Conservation (phyloP, 2,888 invertebrate species). For the Argyresthia goedartella region DNA sequence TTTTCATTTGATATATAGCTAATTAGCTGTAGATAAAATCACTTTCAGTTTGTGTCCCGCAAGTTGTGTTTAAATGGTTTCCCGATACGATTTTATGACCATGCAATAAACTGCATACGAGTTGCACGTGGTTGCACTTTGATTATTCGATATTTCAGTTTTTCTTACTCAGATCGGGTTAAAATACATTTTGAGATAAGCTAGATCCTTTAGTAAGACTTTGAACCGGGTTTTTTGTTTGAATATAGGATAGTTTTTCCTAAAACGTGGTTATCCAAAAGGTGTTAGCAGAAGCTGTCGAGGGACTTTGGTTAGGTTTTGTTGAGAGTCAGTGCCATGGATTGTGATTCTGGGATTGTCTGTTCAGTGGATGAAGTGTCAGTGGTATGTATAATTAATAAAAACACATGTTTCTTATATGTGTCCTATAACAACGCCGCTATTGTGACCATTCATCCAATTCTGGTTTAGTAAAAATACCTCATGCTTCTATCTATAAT, state of each 20-base stretch:
- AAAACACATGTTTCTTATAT: neutral
- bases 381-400: slow-evolving; percentile 43
- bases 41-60: neutral
- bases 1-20: slow-evolving; percentile 28
- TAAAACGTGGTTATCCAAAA: slow-evolving; percentile 32
- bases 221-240: slow-evolving; percentile 7
- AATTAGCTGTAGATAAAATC: neutral
- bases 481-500: neutral
- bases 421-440: neutral
- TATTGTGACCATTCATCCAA: neutral
- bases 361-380: slow-evolving; percentile 46
- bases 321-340: slow-evolving; percentile 28
- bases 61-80: neutral
- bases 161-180: slow-evolving; percentile 29
- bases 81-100: slow-evolving; percentile 2
- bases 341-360: slow-evolving; percentile 26
- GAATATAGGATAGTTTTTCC: slow-evolving; percentile 16
- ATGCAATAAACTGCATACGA: slow-evolving; percentile 47
- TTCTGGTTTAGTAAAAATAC: neutral
- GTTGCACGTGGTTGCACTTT: slow-evolving; percentile 68
- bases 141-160: slow-evolving; percentile 39
- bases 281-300: slow-evolving; percentile 29
- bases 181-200: slow-evolving; percentile 8
- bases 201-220: neutral
- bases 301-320: slow-evolving; percentile 46